These are phyloP conservation scores for Pipistrellus pygmaeus DNA, from an alignment of 2,797 vertebrate species.

Conservation along the genomic window DNA sequence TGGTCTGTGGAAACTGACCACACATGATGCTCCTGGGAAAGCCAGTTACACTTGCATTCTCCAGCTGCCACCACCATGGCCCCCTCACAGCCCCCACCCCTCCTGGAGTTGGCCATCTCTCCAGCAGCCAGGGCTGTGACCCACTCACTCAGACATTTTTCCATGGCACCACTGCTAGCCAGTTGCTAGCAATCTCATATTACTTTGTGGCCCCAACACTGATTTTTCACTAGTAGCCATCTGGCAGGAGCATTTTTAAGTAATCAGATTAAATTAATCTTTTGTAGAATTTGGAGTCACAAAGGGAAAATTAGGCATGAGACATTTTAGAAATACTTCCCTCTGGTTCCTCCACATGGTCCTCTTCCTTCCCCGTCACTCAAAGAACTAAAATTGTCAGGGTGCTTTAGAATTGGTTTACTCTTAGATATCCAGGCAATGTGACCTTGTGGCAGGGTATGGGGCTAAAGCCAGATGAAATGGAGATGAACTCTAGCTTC, in stretches of 20 bases:
- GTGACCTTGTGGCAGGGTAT: not conserved
- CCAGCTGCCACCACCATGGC: not conserved
- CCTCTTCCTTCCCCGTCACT: not conserved
- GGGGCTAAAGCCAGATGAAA: not conserved
- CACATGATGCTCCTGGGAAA: not conserved
- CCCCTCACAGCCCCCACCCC: not conserved
- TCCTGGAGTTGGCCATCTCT: not conserved
- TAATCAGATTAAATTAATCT: conserved; percentile 29
- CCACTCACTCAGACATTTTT: conserved; percentile 53
- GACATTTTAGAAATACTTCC: conserved; percentile 41
- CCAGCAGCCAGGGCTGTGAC: not conserved
- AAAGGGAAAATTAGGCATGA: not conserved
- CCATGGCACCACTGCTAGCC: conserved; percentile 17
- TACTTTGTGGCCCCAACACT: conserved; percentile 12
- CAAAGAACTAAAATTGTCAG: not conserved
- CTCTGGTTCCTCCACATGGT: not conserved
- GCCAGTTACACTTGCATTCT: not conserved
- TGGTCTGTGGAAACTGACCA: conserved; percentile 7
- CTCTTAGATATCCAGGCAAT: not conserved
- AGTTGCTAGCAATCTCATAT: conserved; percentile 47
- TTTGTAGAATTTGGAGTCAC: conserved; percentile 28
- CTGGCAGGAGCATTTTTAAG: not conserved
- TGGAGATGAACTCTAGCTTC: conserved; percentile 8
- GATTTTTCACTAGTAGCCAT: not conserved
- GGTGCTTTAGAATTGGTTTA: not conserved